These are phyloP conservation scores for Drosophila repletoides DNA, from an alignment of 1,140 invertebrate genomes.

Conservation along the genomic window DNA sequence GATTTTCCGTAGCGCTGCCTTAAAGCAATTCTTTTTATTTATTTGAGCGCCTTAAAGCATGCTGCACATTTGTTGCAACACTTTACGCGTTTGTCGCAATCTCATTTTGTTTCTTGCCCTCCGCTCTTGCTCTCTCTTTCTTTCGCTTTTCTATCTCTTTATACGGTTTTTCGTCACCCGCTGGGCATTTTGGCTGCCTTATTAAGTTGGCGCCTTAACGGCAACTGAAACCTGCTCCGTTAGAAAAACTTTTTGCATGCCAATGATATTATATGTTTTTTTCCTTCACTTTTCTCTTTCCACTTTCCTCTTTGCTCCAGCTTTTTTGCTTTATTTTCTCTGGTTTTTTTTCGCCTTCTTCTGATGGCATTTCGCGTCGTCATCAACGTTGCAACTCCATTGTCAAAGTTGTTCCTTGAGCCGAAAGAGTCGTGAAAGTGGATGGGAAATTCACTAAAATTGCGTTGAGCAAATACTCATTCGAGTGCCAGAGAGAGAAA, in stretches of 20 bases:
- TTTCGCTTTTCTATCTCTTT: background rate
- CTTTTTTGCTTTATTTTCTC: background rate
- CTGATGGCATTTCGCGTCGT: conserved; percentile 37
- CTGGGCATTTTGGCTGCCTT: conserved; percentile 61
- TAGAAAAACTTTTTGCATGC: conserved; percentile 65
- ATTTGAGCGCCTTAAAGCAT: conserved; percentile 5
- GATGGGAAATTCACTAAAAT: conserved; percentile 30
- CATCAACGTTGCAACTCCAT: conserved; percentile 72
- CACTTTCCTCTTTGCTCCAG: too few species aligned
- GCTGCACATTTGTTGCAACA: conserved; percentile 2
- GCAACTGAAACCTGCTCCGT: conserved; percentile 42
- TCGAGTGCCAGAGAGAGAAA: conserved; percentile 16
- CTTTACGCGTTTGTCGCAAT: conserved; percentile 6
- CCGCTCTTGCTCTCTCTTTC: background rate
- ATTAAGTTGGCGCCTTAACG: conserved; percentile 71
- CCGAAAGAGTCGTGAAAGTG: conserved; percentile 22
- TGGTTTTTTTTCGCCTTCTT: conserved; percentile 15
- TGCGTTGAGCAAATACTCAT: too few species aligned
- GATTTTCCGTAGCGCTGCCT: too few species aligned
- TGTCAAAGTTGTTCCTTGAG: conserved; percentile 65
- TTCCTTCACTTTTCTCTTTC: background rate
- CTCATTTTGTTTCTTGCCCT: background rate
- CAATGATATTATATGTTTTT: conserved; percentile 43
- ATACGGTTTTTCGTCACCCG: conserved; percentile 39
- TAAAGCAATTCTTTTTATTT: background rate